phyloP scores from a whole-genome alignment of 1,140 invertebrate genomes.

The Trichomalopsis sarcophagae region DNA sequence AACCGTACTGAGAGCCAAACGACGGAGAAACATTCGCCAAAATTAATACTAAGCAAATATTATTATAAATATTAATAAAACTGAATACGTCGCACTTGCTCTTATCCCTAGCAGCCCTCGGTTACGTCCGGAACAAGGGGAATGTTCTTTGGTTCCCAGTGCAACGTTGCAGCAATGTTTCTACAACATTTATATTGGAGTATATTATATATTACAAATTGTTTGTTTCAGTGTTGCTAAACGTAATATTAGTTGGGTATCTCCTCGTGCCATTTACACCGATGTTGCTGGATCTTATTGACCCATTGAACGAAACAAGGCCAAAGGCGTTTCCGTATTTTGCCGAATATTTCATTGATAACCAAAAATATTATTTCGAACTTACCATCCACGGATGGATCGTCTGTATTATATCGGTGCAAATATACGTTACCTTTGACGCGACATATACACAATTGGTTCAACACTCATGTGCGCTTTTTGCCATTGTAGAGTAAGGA shows the following conservation, averaged over 20 bases:
- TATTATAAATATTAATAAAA: too few species aligned
- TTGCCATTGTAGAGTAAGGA: slow-evolving; percentile 1
- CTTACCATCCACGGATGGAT: slow-evolving; percentile 19
- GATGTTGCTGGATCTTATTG: background rate
- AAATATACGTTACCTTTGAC: slow-evolving; percentile 18
- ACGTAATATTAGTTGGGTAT: slow-evolving; percentile 18
- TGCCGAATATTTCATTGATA: slow-evolving; percentile 31
- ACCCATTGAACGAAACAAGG: slow-evolving; percentile 27
- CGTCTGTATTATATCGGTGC: slow-evolving; percentile 22
- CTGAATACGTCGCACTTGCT: too few species aligned
- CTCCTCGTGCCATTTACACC: slow-evolving; percentile 13
- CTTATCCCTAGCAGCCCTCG: too few species aligned
- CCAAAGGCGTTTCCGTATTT: slow-evolving; percentile 20
- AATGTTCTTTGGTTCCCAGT: too few species aligned
- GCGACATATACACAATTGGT: background rate
- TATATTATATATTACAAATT: too few species aligned
- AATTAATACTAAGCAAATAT: too few species aligned
- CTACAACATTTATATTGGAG: too few species aligned
- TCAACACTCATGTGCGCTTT: slow-evolving; percentile 22
- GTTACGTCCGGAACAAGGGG: too few species aligned
- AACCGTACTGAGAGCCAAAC: too few species aligned
- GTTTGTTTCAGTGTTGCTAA: slow-evolving; percentile 14
- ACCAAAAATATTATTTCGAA: slow-evolving; percentile 34
- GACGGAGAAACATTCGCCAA: too few species aligned
- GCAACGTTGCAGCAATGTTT: too few species aligned